Base-by-base conservation (phyloP, 1,140 invertebrate species). In the Araneus ventricosus region DNA sequence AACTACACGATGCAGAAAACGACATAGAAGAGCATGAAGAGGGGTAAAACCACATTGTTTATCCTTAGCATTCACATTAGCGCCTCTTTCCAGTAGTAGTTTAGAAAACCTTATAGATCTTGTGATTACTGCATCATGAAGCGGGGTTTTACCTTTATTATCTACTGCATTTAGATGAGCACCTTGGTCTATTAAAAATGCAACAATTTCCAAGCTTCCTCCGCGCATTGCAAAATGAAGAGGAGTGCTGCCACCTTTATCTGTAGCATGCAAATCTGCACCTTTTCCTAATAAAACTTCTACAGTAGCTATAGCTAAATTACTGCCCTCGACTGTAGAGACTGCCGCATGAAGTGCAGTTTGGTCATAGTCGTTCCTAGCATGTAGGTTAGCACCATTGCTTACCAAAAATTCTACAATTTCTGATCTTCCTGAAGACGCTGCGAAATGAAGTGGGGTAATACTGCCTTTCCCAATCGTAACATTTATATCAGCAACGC, bases 141-240 rank as follows among this genome's bases (percentile, higher is more conserved):
- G 22, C 6, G 67, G 67, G 22, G 67, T 70, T 24, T 24, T 70
- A 70, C 67, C 67, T 5, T 6, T 5, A n/a, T 70, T 8, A 70
- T 63, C 86, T 5, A 88, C 37, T 34, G 61, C 86, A 67, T 88
- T 34, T 24, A 88, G 6, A 67, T 88, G 14, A 88, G 86, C 86
- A 7, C 86, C 57, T 4, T 67, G 5, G 63, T 39, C 30, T 39
- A 88, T 22, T 34, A 88, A 37, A 61, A 63, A 37, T 67, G 63
- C 37, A 4, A 52, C 37, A 24, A 88, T 70, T 4, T 67, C 45
- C 63, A 45, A 34, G 37, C 30, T 10, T 6, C 79, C 79, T 8
- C 4, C 4, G 10, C 7, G 5, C 3, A 30, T 30, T 7, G 79
- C 79, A 4, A 37, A 22, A 8, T 80, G 79, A 6, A 80, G 37